A percentile compares a stretch with the other conserved stretches of the same genome.
phyloP scores from a whole-genome alignment of 2,888 invertebrate species.

The Sclerodermus sp. region DNA sequence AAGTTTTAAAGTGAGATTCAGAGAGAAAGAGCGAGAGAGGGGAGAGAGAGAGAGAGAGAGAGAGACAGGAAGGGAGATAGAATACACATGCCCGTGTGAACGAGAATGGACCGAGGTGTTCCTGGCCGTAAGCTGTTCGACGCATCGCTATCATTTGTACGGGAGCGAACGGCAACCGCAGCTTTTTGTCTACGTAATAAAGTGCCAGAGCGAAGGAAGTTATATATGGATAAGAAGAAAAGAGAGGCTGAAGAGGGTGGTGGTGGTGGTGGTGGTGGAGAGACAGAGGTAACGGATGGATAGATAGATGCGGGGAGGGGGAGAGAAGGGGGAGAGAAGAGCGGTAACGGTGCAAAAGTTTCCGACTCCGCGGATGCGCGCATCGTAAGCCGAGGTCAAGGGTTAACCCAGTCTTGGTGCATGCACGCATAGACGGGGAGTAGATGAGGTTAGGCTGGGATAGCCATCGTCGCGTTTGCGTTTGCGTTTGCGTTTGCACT shows the following conservation, averaged over 20 bases:
- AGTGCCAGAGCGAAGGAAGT: neutral
- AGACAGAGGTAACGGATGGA: slow-evolving; percentile 6
- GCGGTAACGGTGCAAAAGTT: slow-evolving; percentile 13
- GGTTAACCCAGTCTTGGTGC: slow-evolving; percentile 30
- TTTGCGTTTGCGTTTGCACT: slow-evolving; percentile 18
- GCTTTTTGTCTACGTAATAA: too few species aligned
- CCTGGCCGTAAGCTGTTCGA: too few species aligned
- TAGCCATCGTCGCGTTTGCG: slow-evolving; percentile 26
- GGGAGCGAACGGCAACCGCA: too few species aligned
- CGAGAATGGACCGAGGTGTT: too few species aligned
- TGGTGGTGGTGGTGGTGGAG: slow-evolving; percentile 4
- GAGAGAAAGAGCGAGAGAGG: too few species aligned
- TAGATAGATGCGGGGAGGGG: slow-evolving; percentile 10
- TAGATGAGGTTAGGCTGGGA: slow-evolving; percentile 21
- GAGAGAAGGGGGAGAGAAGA: slow-evolving; percentile 5
- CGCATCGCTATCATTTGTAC: too few species aligned
- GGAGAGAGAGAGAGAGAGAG: too few species aligned
- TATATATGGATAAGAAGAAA: neutral
- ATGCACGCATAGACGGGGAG: slow-evolving; percentile 16
- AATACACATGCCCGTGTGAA: too few species aligned
- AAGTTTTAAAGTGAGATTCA: too few species aligned
- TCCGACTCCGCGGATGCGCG: slow-evolving; percentile 12
- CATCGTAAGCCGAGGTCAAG: slow-evolving; percentile 30
- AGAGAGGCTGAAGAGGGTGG: neutral
- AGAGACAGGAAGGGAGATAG: too few species aligned